Conservation (phyloP, 1,140 invertebrate genomes). For the Lamellibrachia luymesi region DNA sequence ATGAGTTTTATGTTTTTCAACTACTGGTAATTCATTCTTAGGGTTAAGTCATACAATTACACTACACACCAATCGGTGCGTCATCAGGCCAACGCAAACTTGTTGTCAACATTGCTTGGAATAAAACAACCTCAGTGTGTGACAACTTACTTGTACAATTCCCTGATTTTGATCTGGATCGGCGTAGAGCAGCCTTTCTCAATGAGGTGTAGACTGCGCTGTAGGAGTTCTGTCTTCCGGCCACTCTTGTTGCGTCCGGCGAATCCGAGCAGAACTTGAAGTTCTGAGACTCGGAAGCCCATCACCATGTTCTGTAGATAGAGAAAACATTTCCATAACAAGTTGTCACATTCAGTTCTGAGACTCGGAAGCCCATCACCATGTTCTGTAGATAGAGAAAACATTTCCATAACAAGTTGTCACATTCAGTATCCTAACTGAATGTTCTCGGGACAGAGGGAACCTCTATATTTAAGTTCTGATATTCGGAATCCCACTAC, state of each 20-base stretch:
- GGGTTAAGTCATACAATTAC: too few species aligned
- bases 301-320: slow-evolving; percentile 69
- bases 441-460: slow-evolving; percentile 63
- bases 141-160: slow-evolving; percentile 66
- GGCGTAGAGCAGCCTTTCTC: slow-evolving; percentile 70
- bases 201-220: slow-evolving; percentile 72
- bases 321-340: slow-evolving; percentile 22
- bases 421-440: slow-evolving; percentile 68
- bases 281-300: slow-evolving; percentile 79
- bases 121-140: background rate
- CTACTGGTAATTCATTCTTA: too few species aligned
- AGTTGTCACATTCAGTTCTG: slow-evolving; percentile 68
- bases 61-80: too few species aligned
- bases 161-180: slow-evolving; percentile 76
- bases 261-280: slow-evolving; percentile 78
- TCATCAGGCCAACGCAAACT: background rate
- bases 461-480: slow-evolving; percentile 66
- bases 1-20: too few species aligned
- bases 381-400: slow-evolving; percentile 61
- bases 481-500: slow-evolving; percentile 79
- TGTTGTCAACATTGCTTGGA: background rate
- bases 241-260: slow-evolving; percentile 83
- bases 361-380: slow-evolving; percentile 80
- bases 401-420: too few species aligned
- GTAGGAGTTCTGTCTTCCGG: slow-evolving; percentile 81